Evolutionary conservation across 2,113 vertebrate species (phyloP), one percentile per base, ranked within the genome.

Genomic region (Todiramphus saurophagus): DNA sequence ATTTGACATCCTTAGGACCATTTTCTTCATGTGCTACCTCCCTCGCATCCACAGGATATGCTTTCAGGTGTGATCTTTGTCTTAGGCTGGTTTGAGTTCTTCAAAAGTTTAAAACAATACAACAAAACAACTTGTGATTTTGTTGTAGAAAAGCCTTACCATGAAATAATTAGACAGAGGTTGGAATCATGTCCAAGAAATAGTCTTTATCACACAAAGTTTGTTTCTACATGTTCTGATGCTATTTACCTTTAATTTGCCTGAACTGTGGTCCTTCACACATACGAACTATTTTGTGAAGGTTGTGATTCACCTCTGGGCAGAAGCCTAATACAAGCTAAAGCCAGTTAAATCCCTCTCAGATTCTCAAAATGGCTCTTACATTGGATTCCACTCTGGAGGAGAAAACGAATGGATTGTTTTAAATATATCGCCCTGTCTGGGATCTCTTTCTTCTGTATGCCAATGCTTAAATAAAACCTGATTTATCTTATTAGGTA

Each of bases 401-500:
- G 31, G 33, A 87, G 66, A 83, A 92, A 96, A 96, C 2, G n/a
- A 96, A 82, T 93, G 75, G 87, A 89, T 95, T 95, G 55, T 96
- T 97, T 94, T 73, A 80, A 96, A 96, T 95, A 78, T 91, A 85
- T 83, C 1, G 19, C 69, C 83, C 83, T 92, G 84, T 92, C 88
- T 88, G 31, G 13, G 85, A 95, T 95, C 77, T 96, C 73, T 92
- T 97, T 96, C 97, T 96, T 87, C 92, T 81, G 68, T 92, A 94
- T 89, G 95, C 72, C 95, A 90, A 35, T 78, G 83, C 55, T 87
- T 95, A 94, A 74, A 51, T 93, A 87, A 89, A 97, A 97, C 73
- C 83, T 83, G 93, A 81, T 96, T 97, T 97, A 97, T 96, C 87
- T 97, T 91, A 95, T 95, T 95, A 96, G 94, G 70, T 55, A 88